Evolutionary conservation across 1,140 invertebrate genomes (phyloP), one percentile per base, ranked within the genome.

Genomic region (Drosophila pachea): DNA sequence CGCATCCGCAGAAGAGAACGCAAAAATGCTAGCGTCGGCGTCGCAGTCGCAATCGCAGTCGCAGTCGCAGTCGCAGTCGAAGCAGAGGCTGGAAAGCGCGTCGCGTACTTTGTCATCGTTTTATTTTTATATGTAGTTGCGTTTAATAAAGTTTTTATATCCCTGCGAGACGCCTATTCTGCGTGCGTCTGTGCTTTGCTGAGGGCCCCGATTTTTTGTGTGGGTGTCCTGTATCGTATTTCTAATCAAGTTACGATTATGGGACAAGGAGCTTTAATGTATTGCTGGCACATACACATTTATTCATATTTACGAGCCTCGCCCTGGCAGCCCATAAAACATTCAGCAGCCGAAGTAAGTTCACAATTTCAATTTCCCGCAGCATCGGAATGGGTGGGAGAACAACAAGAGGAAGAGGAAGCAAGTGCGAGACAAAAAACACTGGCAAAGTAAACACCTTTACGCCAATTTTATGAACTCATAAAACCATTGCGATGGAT

Each of bases 121-220:
- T 84, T 76, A 75, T 77, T 84, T 84, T 84, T 86, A 86, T 86
- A 82, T 74, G 69, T 84, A 86, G 81, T 84, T 84, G 79, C 76
- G 81, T 84, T 84, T 84, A 84, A 84, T 84, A 84, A 84, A 86
- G 76, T 76, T 84, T 84, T 86, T 84, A 76, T 83, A 73, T 73
- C 65, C 42, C 42, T 40, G 33, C 16, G 35, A 36, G 53, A 70
- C 49, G 36, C 47, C 43, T 48, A 50, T 11, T 49, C 9, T 9
- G 29, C 52, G 6, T 8, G 8, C 7, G 6, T 32, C 4, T 60
- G 7, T 59, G 11, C 32, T n/a, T 22, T 8, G 48, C 8, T 42
- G 36, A n/a, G 14, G 48, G 31, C 36, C 45, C 40, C 33, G 43
- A 68, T 48, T 54, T 49, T 58, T 49, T 14, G n/a, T n/a, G n/a